phyloP scores from a whole-genome alignment of 2,113 vertebrate species.

The Naja naja region DNA sequence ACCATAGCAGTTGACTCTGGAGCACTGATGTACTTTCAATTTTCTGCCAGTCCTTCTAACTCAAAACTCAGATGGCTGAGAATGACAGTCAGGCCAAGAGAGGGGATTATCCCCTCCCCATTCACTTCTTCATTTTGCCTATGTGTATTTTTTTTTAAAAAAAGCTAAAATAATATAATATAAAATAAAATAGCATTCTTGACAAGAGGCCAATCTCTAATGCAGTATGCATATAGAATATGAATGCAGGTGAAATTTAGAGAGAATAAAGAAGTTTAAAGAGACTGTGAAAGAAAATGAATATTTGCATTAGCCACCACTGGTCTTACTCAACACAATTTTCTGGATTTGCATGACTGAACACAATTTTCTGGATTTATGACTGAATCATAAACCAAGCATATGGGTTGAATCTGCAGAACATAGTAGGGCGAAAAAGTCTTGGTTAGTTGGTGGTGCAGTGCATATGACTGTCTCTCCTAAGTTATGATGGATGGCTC shows the following conservation, averaged over 20 bases:
- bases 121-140: background rate
- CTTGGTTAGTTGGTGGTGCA: background rate
- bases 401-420: background rate
- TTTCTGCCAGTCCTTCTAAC: background rate
- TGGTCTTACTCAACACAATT: background rate
- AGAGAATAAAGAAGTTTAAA: background rate
- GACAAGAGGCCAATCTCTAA: background rate
- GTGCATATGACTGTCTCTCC: background rate
- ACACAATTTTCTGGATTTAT: background rate
- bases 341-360: background rate
- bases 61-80: background rate
- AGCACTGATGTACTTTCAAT: background rate
- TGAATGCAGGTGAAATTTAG: background rate
- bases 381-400: background rate
- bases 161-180: background rate
- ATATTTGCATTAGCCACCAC: background rate
- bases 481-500: background rate
- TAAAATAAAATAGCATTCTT: background rate
- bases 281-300: background rate
- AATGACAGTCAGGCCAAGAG: background rate
- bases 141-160: background rate
- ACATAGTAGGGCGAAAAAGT: background rate
- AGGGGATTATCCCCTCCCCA: background rate
- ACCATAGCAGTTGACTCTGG: background rate
- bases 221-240: background rate